Evolutionary conservation across 2,113 vertebrate species (phyloP).

Genomic region (Microcebus griseorufus): DNA sequence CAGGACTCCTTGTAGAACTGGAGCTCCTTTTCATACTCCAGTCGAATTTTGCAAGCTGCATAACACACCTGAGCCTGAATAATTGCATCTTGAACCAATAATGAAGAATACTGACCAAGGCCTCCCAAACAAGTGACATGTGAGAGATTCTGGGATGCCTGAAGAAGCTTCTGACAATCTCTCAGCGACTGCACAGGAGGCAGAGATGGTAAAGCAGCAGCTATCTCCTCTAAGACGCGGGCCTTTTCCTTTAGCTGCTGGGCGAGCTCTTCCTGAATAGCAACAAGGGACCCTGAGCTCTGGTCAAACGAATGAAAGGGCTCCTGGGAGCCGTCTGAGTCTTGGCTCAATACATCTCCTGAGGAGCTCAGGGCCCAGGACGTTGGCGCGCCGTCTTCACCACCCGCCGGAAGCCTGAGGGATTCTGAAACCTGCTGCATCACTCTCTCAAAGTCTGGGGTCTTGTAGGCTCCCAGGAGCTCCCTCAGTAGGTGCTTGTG

Average conservation of each 20-base stretch:
- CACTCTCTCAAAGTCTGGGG: constrained; percentile 87
- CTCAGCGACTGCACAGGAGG: constrained; percentile 77
- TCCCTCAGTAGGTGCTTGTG: constrained; percentile 88
- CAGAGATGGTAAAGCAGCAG: constrained; percentile 88
- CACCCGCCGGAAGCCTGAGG: constrained; percentile 77
- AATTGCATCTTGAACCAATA: constrained; percentile 93
- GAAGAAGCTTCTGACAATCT: constrained; percentile 86
- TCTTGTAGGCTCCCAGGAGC: constrained; percentile 87
- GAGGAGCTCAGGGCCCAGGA: constrained; percentile 80
- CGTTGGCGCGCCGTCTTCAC: constrained; percentile 69
- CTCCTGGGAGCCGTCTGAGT: constrained; percentile 84
- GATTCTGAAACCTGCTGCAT: constrained; percentile 88
- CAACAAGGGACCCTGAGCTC: constrained; percentile 83
- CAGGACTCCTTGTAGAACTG: constrained; percentile 88
- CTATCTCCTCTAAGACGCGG: constrained; percentile 87
- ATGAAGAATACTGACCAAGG: constrained; percentile 85
- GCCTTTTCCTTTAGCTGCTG: constrained; percentile 92
- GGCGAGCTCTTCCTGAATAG: constrained; percentile 89
- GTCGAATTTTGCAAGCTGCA: constrained; percentile 89
- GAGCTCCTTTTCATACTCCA: constrained; percentile 89
- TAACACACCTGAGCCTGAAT: constrained; percentile 95
- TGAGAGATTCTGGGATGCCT: constrained; percentile 84
- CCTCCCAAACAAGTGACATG: constrained; percentile 80
- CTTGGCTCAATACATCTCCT: constrained; percentile 84
- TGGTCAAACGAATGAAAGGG: constrained; percentile 65